Conservation (phyloP, 2,113 vertebrate species). For the Monopterus albus region DNA sequence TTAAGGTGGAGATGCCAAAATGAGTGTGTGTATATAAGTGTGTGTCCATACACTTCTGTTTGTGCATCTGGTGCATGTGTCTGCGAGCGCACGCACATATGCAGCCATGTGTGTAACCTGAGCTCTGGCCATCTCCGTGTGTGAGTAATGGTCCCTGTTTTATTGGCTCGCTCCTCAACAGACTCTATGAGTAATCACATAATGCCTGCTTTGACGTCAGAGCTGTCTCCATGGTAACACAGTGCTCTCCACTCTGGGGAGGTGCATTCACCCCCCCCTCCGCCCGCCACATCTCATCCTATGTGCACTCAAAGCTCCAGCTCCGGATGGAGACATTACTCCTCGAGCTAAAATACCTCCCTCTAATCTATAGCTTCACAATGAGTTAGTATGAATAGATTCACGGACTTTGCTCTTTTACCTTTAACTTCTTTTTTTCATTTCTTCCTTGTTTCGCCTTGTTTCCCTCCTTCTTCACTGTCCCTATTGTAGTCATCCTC, state of each 20-base stretch:
- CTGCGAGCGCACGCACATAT: constrained; percentile 26
- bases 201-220: constrained; percentile 82
- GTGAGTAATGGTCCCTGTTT: constrained; percentile 82
- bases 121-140: constrained; percentile 69
- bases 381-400: constrained; percentile 31
- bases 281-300: constrained; percentile 68
- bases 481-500: constrained; percentile 57
- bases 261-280: constrained; percentile 56
- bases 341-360: constrained; percentile 51
- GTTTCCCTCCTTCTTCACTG: constrained; percentile 21
- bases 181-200: constrained; percentile 83
- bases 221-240: constrained; percentile 75
- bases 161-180: constrained; percentile 81
- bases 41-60: constrained; percentile 43
- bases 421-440: constrained; percentile 16
- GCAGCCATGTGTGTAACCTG: constrained; percentile 69
- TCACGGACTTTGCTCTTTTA: constrained; percentile 35
- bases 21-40: constrained; percentile 34
- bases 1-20: constrained; percentile 31
- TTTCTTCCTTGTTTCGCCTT: constrained; percentile 23
- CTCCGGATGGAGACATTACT: constrained; percentile 62
- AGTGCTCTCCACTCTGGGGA: constrained; percentile 75
- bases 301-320: constrained; percentile 53
- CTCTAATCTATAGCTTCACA: constrained; percentile 49
- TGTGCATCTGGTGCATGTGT: constrained; percentile 27